Conservation (phyloP, 2,797 vertebrate species). For the Karalla daura region DNA sequence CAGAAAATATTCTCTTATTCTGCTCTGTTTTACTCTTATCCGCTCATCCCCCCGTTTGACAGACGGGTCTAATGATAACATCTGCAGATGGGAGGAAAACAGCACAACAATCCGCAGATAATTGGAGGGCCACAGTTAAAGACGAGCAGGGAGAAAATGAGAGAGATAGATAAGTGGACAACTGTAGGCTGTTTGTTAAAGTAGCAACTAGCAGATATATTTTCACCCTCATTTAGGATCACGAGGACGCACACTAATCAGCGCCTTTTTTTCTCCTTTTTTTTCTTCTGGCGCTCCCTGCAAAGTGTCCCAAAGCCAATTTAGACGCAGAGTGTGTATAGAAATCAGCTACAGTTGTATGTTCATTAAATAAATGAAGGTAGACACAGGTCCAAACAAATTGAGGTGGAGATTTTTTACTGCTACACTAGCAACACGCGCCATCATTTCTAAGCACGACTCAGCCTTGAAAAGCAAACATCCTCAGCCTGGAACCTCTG, state of each 20-base stretch:
- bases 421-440: conserved; percentile 16
- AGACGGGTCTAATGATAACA: conserved; percentile 80
- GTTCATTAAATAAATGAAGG: conserved; percentile 69
- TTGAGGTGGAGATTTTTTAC: conserved; percentile 25
- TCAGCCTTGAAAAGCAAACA: conserved; percentile 27
- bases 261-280: conserved; percentile 43
- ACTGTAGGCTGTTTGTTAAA: conserved; percentile 52
- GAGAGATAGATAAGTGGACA: conserved; percentile 63
- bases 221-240: conserved; percentile 79
- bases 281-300: conserved; percentile 35
- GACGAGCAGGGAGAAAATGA: conserved; percentile 45
- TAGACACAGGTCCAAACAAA: conserved; percentile 33
- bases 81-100: conserved; percentile 66
- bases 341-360: conserved; percentile 26
- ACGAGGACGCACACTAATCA: conserved; percentile 60
- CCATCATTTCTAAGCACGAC: conserved; percentile 12
- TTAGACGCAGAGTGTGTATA: conserved; percentile 55
- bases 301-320: conserved; percentile 63
- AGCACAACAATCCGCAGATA: conserved; percentile 77
- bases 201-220: conserved; percentile 55
- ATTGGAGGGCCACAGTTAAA: conserved; percentile 70
- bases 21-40: conserved; percentile 43
- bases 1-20: conserved; percentile 50
- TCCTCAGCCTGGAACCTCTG: background rate
- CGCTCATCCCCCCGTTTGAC: conserved; percentile 75